These are phyloP conservation scores for Capitulum mitella DNA, from an alignment of 2,888 invertebrate genomes.

Conservation along the genomic window DNA sequence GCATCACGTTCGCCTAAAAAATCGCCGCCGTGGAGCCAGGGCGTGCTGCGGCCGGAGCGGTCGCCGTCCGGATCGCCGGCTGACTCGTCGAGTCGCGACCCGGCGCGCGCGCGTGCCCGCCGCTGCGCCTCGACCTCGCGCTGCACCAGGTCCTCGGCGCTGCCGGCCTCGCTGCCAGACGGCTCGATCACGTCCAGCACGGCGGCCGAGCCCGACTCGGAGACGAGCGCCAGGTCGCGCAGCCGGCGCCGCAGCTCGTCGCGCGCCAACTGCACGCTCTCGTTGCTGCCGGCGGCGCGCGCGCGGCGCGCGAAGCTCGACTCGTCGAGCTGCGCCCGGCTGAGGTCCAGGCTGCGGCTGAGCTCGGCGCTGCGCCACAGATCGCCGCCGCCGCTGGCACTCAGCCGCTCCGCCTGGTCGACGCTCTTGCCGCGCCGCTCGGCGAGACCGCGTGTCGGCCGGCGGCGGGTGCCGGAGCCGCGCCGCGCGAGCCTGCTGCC, in stretches of 20 bases:
- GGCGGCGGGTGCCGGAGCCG: conserved; percentile 37
- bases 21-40: background rate
- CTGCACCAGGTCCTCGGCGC: conserved; percentile 10
- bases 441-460: conserved; percentile 40
- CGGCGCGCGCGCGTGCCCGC: conserved; percentile 5
- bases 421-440: conserved; percentile 40
- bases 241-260: background rate
- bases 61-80: conserved; percentile 19
- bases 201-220: conserved; percentile 39
- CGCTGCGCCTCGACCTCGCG: conserved; percentile 27
- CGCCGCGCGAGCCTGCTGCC: conserved; percentile 34
- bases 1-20: background rate
- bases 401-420: conserved; percentile 34
- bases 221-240: conserved; percentile 32
- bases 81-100: background rate
- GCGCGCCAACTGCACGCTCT: conserved; percentile 17
- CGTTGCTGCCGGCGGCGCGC: background rate
- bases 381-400: background rate
- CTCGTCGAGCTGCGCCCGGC: background rate
- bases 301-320: background rate
- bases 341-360: conserved; percentile 25
- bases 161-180: conserved; percentile 39
- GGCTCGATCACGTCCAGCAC: conserved; percentile 42
- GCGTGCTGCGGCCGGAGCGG: background rate
- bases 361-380: conserved; percentile 28